Percentiles rank a stretch among this genome's conserved stretches.
phyloP scores from a whole-genome alignment of 2,888 invertebrate species.

The Hypsopygia costalis region DNA sequence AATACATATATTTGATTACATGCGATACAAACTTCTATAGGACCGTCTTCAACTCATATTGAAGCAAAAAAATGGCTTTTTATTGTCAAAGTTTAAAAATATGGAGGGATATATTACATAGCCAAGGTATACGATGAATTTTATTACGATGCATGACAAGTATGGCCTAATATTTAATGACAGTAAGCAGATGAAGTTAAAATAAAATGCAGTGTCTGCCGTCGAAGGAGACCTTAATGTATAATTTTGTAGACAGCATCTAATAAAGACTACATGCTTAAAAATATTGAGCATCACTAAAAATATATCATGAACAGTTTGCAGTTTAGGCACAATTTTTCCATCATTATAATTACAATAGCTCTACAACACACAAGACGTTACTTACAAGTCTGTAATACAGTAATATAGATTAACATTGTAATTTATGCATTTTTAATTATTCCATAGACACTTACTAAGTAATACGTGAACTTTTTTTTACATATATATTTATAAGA shows the following conservation, averaged over 20 bases:
- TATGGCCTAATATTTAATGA: conserved; percentile 17
- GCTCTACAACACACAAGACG: conserved; percentile 68
- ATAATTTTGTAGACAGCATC: conserved; percentile 60
- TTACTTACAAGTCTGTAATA: conserved; percentile 43
- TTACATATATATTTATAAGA: conserved; percentile 80
- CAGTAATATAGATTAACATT: conserved; percentile 54
- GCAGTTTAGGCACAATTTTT: conserved; percentile 72
- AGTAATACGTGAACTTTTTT: conserved; percentile 67
- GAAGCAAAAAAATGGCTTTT: conserved; percentile 33
- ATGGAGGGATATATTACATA: conserved; percentile 33
- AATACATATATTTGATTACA: conserved; percentile 22
- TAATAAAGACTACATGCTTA: conserved; percentile 71
- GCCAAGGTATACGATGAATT: conserved; percentile 21
- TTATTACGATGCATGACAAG: conserved; percentile 17
- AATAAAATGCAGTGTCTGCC: conserved; percentile 66
- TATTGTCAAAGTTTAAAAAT: conserved; percentile 58
- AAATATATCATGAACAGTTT: conserved; percentile 46
- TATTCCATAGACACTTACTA: conserved; percentile 73
- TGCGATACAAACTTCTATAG: conserved; percentile 20
- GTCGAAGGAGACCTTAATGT: conserved; percentile 49
- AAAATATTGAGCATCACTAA: conserved; percentile 74
- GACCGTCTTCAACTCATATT: conserved; percentile 17
- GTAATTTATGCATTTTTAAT: conserved; percentile 51
- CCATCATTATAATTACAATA: conserved; percentile 23
- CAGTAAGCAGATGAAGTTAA: conserved; percentile 19